Evolutionary conservation across 1,140 invertebrate species (phyloP), one percentile per base, ranked within the genome.

Genomic region (Macrotrachela quadricornifera): DNA sequence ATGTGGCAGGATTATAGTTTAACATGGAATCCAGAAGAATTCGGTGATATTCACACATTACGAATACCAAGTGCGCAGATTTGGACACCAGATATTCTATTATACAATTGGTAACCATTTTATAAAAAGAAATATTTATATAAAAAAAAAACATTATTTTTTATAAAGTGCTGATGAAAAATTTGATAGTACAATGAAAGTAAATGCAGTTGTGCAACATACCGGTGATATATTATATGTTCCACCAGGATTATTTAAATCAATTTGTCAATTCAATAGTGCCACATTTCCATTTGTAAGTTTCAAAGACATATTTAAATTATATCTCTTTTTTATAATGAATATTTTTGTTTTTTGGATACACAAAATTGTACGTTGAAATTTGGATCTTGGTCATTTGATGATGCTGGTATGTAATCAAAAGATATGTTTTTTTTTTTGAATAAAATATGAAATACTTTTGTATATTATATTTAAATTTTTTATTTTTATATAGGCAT

Each of bases 1-100:
- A 85, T 88, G 75, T 97, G 92, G 92, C 88, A 86, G 65, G 92
- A 96, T 70, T 84, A 87, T 73, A 96, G 96, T 74, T 77, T 97
- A 64, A 79, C 82, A 67, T 97, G 92, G 92, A 88, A 96, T 71
- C 79, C 81, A 59, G 79, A 80, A 53, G 87, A 96, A 64, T 96
- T 86, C 71, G 90, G 87, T 43, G 86, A 86, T 50, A 85, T 97
- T 14, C 82, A 82, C 68, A 83, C 90, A 70, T 78, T 97, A 58
- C 76, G 88, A 64, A 91, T 97, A 71, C 86, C 88, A 57, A 86
- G 87, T 53, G 81, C 86, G 69, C 80, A 84, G 71, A 78, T 97
- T 65, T 97, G 92, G 92, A 94, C 90, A 74, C 92, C 92, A 59
- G 91, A 96, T 73, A 86, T 96, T 30, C 21, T 30, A 4, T 8